Evolutionary conservation across 1,140 invertebrate species (phyloP), one percentile per base, ranked within the genome.

Genomic region (Caenorhabditis tropicalis): DNA sequence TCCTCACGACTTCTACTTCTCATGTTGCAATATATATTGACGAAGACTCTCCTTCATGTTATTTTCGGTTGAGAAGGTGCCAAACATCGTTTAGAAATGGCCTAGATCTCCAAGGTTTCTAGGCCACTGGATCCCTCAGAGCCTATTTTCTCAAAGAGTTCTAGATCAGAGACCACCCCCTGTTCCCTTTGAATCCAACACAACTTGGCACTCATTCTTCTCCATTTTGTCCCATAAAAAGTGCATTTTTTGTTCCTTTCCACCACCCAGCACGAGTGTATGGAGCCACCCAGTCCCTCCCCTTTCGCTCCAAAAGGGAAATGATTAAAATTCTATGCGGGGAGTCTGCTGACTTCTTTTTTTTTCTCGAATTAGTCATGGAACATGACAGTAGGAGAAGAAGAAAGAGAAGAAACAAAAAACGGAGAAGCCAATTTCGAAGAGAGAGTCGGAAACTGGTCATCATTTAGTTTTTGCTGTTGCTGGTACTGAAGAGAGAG

Each of bases 301-400:
- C 2, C 10, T 27, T 56, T 27, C 15, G 12, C 39, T 12, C 39
- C 39, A 43, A 43, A 0, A 9, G 31, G n/a, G 29, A 46, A 74
- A 74, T 74, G 65, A 74, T 74, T 74, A 74, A 74, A 74, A 74
- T 74, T 74, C 65, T 74, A 46, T 74, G 65, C 36, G 33, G 65
- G 27, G n/a, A 74, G 65, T 74, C 65, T 12, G 19, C 2, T 10
- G 33, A n/a, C 60, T n/a, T n/a, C 21, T 24, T 5, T 43, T 6
- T 5, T 43, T 12, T 43, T 29, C 16, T 51, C 53, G 27, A 58
- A 58, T 58, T 58, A 58, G 53, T 58, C 12, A 58, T 58, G 53
- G 24, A 58, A 58, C 53, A 58, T 58, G 15, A 5, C 53, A 58
- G 53, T 5, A 27, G 12, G 2, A 58, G 21, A 58, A 51, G 48